Evolutionary conservation across 92 coral and sea anemone genomes (phyloP), one percentile per base, ranked within the genome.

Genomic region (Phenganax stokvisi): DNA sequence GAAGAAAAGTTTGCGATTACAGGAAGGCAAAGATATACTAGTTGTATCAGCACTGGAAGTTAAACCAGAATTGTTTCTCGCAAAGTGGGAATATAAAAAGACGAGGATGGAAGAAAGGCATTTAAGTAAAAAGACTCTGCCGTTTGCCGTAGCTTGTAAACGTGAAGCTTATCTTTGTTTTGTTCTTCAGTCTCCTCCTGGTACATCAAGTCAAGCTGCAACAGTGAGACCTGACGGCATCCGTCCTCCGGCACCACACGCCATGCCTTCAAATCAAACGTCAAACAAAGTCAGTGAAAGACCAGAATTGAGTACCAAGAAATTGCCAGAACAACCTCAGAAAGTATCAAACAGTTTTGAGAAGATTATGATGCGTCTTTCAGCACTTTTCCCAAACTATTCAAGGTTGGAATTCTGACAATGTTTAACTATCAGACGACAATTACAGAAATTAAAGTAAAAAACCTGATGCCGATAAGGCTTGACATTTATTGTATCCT

Each of bases 341-440:
- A 85, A 88, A 29, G 91, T 91, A 30, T 87, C 97, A 12, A 94
- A 90, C 86, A 94, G 98, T 83, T 94, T 94, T 83, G 98, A 94
- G 71, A 90, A 89, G 83, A 94, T 94, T 57, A 94, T 94, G 98
- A 80, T 92, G 56, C 86, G 98, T 10, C 91, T 94, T 70, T 94
- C 97, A n/a, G 90, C 97, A 6, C 91, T 92, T 88, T 94, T 90
- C 56, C 98, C 98, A 16, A 83, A 81, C 83, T 90, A 86, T 27
- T 81, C 94, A 74, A 87, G 98, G 98, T 94, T 81, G 37, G 79
- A 51, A 12, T 54, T 0, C 30, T 44, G 47, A 12, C 11, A 9
- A 51, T 13, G 6, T n/a, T 31, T 8, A 47, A 27, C 25, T n/a
- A 60, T 47, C 4, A 13, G 47, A 37, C 47, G 47, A 37, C 47